Base-by-base conservation (phyloP, 2,888 invertebrate genomes). In the Serripes groenlandicus region DNA sequence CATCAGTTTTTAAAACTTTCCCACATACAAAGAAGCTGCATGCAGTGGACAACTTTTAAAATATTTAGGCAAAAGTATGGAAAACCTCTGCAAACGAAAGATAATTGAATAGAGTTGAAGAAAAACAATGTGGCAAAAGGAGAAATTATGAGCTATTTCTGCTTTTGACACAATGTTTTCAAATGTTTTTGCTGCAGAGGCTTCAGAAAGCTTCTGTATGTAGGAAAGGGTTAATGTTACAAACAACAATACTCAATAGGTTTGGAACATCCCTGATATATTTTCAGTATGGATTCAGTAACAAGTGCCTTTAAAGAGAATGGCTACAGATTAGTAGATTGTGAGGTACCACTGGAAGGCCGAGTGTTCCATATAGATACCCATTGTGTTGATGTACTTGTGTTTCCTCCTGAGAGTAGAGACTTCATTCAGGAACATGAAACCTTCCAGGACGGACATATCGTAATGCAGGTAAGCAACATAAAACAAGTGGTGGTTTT, bases 381-480 rank as follows among this genome's bases (percentile, higher is more conserved):
- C 3, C 92, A 93, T 81, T 94, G 94, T 79, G 69, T 83, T 11
- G 94, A 94, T 78, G 82, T 93, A 37, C 72, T 94, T 1, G 90
- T 90, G 69, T 93, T 94, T 74, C 89, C 93, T 18, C 82, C 89
- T 9, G 91, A 93, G n/a, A 83, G 87, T 74, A 71, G 90, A 58
- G 84, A 89, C 15, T 79, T 81, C 56, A 80, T 94, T 1, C 87
- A 89, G 49, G 83, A 91, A 54, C 90, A 90, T 82, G 71, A 80
- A 11, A 89, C 94, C 21, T 81, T 93, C 9, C 82, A 82, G n/a
- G 66, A 82, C 11, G 93, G 93, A 23, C 88, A 90, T 30, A 78
- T 94, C 18, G 91, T 94, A n/a, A 86, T 93, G 72, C 94, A 94
- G 94, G 94, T 94, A 78, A 42, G 77, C 42, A 34, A 2, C 7